phyloP scores from a whole-genome alignment of 2,797 vertebrate genomes.

The Oceanodroma leucorhoa region DNA sequence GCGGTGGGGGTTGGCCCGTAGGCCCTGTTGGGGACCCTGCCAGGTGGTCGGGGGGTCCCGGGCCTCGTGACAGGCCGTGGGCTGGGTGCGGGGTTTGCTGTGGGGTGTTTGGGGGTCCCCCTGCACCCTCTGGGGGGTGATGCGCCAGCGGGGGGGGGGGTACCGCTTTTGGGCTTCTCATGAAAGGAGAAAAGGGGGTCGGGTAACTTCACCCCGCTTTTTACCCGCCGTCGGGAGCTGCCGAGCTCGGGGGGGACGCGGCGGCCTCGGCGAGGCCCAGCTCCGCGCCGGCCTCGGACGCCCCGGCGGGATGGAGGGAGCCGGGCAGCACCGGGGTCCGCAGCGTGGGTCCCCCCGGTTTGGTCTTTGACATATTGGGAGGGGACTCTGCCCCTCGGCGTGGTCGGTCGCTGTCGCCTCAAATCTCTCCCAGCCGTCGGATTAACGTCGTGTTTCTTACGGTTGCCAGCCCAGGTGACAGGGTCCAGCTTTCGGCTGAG shows the following conservation, averaged over 20 bases:
- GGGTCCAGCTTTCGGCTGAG: not conserved
- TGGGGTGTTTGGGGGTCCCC: not conserved
- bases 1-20: not conserved
- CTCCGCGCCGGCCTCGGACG: not conserved
- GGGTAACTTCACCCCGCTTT: not conserved
- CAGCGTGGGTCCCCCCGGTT: rapidly evolving
- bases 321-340: not conserved
- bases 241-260: not conserved
- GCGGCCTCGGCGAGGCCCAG: not conserved
- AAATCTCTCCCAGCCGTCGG: rapidly evolving
- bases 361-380: rapidly evolving
- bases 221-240: not conserved
- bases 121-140: not conserved
- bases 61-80: not conserved
- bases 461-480: rapidly evolving
- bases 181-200: not conserved
- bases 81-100: not conserved
- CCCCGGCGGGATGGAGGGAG: not conserved
- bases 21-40: not conserved
- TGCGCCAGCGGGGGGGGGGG: rapidly evolving
- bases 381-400: rapidly evolving
- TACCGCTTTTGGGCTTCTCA: not conserved
- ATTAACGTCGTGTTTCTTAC: rapidly evolving
- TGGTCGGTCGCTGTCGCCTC: rapidly evolving
- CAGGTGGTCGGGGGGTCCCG: not conserved